Conservation (phyloP, 2,113 vertebrate species). For the Rostratula benghalensis region DNA sequence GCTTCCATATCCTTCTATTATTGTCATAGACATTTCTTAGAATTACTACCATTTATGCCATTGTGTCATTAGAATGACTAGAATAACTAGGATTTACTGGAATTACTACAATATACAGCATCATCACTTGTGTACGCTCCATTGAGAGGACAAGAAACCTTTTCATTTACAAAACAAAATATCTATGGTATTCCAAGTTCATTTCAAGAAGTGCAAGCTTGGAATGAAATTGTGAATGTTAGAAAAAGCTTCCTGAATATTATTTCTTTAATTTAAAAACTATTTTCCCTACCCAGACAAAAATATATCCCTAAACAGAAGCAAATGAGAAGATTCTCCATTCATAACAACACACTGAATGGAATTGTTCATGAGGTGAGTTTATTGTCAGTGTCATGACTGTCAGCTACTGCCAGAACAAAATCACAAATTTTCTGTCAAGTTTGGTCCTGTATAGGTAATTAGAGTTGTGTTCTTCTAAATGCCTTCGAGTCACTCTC, state of each 20-base stretch:
- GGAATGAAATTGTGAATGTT: not conserved
- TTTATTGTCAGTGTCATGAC: not conserved
- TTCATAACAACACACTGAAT: not conserved
- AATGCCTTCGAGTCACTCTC: not conserved
- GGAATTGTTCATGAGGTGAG: not conserved
- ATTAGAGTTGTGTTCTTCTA: not conserved
- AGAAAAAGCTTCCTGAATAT: not conserved
- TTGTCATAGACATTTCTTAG: not conserved
- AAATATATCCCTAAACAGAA: not conserved
- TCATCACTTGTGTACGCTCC: not conserved
- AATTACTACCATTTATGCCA: not conserved
- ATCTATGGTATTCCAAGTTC: not conserved
- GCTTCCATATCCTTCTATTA: not conserved
- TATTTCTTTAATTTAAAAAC: not conserved
- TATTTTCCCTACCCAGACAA: not conserved
- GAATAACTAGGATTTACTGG: not conserved
- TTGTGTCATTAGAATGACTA: not conserved
- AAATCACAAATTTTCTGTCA: not conserved
- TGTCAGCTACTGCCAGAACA: not conserved
- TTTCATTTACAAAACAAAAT: not conserved
- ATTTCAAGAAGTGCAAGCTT: not conserved
- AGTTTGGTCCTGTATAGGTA: conserved; percentile 2
- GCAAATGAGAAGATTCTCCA: not conserved
- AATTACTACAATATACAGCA: not conserved
- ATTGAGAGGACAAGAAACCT: not conserved